Conservation (phyloP, 2,888 invertebrate species). For the Physocephala rufipes region DNA sequence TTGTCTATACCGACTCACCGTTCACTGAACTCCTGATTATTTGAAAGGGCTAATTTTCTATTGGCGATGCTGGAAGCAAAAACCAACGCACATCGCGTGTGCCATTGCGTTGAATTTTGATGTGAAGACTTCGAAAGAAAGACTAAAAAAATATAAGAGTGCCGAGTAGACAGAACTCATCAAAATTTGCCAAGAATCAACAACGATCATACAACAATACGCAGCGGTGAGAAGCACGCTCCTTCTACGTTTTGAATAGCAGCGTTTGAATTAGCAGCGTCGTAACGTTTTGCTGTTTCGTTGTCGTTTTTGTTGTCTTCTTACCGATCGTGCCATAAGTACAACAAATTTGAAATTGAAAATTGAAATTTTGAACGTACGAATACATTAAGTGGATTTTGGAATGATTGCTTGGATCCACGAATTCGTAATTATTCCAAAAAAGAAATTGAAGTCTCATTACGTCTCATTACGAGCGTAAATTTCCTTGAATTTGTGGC, state of each 20-base stretch:
- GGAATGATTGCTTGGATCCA: not conserved
- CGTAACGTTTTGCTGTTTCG: too few relatives aligned
- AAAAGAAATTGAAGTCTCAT: too few relatives aligned
- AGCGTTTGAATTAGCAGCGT: too few relatives aligned
- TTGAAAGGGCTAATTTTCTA: too few relatives aligned
- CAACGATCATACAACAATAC: not conserved
- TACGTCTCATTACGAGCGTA: too few relatives aligned
- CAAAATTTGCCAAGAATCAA: conserved; percentile 14
- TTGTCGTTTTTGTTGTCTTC: not conserved
- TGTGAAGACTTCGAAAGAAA: not conserved
- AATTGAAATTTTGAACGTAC: conserved; percentile 39
- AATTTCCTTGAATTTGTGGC: too few relatives aligned
- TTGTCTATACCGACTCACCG: too few relatives aligned
- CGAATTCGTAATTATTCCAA: too few relatives aligned
- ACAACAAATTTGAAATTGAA: conserved; percentile 40
- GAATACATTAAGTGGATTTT: conserved; percentile 33
- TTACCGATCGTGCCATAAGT: not conserved
- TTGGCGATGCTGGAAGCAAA: too few relatives aligned
- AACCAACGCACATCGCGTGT: not conserved
- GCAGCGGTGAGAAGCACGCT: conserved; percentile 5
- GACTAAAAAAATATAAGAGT: not conserved
- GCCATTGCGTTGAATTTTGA: not conserved
- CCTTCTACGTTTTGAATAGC: too few relatives aligned
- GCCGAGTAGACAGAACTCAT: conserved; percentile 26
- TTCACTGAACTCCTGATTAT: too few relatives aligned